Percentiles rank a stretch among this genome's conserved stretches.
Conservation (phyloP, 2,888 invertebrate species). For the Drosophila basisetae region DNA sequence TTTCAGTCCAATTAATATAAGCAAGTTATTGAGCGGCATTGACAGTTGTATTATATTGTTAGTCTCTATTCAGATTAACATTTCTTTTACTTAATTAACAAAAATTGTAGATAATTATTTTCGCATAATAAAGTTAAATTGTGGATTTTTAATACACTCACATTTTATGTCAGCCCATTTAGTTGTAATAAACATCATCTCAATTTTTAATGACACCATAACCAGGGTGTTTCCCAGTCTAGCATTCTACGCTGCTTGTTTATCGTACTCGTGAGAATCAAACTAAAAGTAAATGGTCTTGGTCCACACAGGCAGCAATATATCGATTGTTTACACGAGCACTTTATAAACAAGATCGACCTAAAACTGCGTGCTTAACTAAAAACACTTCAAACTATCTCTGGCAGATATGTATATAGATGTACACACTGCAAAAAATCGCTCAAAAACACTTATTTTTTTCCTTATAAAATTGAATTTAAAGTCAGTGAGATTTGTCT, state of each 20-base stretch:
- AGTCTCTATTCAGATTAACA: neutral
- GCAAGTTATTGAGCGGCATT: neutral
- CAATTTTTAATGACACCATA: neutral
- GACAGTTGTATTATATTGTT: neutral
- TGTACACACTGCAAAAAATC: slow-evolving; percentile 8
- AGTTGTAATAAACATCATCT: neutral
- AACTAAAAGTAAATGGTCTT: slow-evolving; percentile 49
- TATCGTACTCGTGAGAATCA: slow-evolving; percentile 35
- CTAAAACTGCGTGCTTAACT: slow-evolving; percentile 23
- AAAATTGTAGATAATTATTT: neutral
- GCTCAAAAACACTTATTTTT: neutral
- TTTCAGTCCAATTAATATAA: neutral
- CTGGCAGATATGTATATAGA: neutral
- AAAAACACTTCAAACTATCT: slow-evolving; percentile 47
- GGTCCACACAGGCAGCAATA: slow-evolving; percentile 57
- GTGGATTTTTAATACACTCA: neutral
- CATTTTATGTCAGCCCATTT: neutral
- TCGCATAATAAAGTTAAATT: neutral
- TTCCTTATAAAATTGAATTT: neutral
- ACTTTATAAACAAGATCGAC: slow-evolving; percentile 59
- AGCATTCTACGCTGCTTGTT: neutral
- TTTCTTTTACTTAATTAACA: neutral
- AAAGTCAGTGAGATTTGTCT: neutral
- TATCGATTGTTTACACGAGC: slow-evolving; percentile 56
- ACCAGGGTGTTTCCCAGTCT: slow-evolving; percentile 13